These are phyloP conservation scores for Oryctolagus cuniculus DNA, from an alignment of 2,113 vertebrate genomes.

Conservation along the genomic window mOryCun1.1 NC_091432.1:19034501-19035000, in stretches of 20 bases:
- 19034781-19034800: background rate
- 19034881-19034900: background rate
- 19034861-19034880: slow-evolving; percentile 18
- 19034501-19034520: background rate
- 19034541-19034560: background rate
- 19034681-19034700: background rate
- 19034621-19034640: background rate
- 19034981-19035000: background rate
- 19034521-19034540: background rate
- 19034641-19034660: background rate
- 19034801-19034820: background rate
- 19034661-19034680: background rate
- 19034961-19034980: background rate
- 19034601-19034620: background rate
- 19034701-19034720: background rate
- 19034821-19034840: background rate
- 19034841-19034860: slow-evolving; percentile 6
- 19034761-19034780: background rate
- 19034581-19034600: background rate
- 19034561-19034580: background rate
- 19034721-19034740: slow-evolving; percentile 10
- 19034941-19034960: background rate
- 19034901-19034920: background rate
- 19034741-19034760: background rate
- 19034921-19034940: background rate